Conservation (phyloP, 1,140 invertebrate species). For the Aphaenogaster rudis region DNA sequence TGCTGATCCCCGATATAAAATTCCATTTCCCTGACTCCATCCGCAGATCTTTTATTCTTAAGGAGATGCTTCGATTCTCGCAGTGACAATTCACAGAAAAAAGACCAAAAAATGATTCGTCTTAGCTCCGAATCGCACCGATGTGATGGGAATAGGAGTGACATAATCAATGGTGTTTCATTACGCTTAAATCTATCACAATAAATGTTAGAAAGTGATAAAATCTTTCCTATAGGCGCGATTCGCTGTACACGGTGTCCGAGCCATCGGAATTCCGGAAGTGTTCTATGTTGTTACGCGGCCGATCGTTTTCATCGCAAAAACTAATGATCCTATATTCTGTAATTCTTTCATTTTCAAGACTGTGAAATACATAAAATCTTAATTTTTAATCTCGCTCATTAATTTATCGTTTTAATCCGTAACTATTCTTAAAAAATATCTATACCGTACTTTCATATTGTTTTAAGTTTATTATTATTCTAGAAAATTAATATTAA, state of each 20-base stretch:
- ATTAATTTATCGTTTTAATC: slow-evolving; percentile 15
- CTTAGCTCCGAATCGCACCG: slow-evolving; percentile 7
- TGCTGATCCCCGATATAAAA: not conserved
- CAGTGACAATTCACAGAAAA: not conserved
- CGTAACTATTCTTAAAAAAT: not conserved
- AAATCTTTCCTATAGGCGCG: slow-evolving; percentile 18
- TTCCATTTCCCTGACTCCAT: not conserved
- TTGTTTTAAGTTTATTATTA: not conserved
- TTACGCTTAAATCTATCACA: slow-evolving; percentile 58
- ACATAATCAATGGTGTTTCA: slow-evolving; percentile 46
- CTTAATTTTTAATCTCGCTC: not conserved
- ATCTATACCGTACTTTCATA: slow-evolving; percentile 23
- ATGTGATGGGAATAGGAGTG: slow-evolving; percentile 17
- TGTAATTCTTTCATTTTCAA: not conserved
- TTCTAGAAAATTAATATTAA: not conserved
- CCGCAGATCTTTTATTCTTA: not conserved
- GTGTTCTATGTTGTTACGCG: not conserved
- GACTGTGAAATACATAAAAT: not conserved
- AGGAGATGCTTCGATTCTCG: not conserved
- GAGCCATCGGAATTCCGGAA: not conserved
- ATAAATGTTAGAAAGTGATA: slow-evolving; percentile 44
- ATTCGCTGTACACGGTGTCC: slow-evolving; percentile 48
- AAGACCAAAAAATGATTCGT: not conserved
- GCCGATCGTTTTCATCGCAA: not conserved
- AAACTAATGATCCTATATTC: not conserved